Conservation (phyloP, 1,140 invertebrate species). For the Scaptomyza montana region DNA sequence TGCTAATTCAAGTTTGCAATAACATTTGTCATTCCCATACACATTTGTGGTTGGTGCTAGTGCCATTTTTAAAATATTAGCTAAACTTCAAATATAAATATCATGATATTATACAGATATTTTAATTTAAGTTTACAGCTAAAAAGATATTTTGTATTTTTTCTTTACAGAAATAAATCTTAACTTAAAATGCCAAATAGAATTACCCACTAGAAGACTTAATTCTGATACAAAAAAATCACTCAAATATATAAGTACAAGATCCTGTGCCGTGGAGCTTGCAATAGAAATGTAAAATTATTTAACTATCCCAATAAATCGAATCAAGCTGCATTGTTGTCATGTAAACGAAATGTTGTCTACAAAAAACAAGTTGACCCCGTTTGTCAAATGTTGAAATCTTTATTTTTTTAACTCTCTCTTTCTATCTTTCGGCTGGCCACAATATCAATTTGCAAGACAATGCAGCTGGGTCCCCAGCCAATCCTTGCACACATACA, state of each 20-base stretch:
- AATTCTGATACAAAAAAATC: background rate
- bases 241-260: too few relatives aligned
- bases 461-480: conserved; percentile 49
- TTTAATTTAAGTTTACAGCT: too few relatives aligned
- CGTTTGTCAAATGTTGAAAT: conserved; percentile 20
- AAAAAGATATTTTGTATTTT: too few relatives aligned
- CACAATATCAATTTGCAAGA: conserved; percentile 76
- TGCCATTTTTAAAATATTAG: background rate
- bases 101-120: too few relatives aligned
- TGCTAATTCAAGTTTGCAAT: conserved; percentile 67
- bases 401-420: background rate
- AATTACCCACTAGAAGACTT: too few relatives aligned
- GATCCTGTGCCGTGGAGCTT: conserved; percentile 33
- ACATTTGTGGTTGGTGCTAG: too few relatives aligned
- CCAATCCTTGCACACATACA: conserved; percentile 6
- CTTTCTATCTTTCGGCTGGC: conserved; percentile 5
- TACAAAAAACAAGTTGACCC: conserved; percentile 40
- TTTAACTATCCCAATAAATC: conserved; percentile 44
- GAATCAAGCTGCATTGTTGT: conserved; percentile 62
- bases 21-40: conserved; percentile 40
- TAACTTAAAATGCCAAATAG: too few relatives aligned
- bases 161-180: too few relatives aligned
- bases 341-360: conserved; percentile 57
- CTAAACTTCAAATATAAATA: too few relatives aligned
- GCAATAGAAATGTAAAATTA: conserved; percentile 48